Conservation (phyloP, 23 tunicate species). For the Botrylloides violaceus region DNA sequence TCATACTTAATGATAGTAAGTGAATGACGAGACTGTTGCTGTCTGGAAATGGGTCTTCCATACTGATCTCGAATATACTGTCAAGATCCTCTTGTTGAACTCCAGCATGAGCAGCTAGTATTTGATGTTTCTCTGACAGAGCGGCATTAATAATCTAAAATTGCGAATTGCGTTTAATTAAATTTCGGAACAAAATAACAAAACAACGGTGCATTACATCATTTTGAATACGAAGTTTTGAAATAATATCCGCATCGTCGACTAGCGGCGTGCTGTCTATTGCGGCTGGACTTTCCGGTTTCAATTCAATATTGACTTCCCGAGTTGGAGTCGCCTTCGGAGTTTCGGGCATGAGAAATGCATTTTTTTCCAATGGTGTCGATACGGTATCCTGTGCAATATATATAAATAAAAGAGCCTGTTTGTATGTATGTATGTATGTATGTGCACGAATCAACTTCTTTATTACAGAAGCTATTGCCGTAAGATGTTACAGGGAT, state of each 20-base stretch:
- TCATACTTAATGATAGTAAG: constrained; percentile 39
- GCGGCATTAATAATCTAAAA: constrained; percentile 33
- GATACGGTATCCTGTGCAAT: no score
- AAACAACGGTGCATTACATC: background rate
- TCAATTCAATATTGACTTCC: no score
- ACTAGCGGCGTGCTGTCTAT: no score
- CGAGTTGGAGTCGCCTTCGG: no score
- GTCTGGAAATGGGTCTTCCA: constrained; percentile 41
- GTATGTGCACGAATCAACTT: no score
- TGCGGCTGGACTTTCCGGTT: no score
- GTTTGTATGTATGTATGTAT: no score
- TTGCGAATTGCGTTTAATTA: no score
- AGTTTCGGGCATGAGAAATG: background rate
- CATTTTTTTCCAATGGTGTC: background rate
- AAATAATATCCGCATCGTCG: no score
- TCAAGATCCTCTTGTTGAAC: constrained; percentile 36
- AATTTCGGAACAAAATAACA: background rate
- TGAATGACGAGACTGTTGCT: constrained; percentile 45
- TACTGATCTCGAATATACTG: constrained; percentile 41
- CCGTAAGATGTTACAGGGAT: no score
- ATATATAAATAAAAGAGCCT: no score
- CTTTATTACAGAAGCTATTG: no score
- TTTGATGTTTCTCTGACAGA: constrained; percentile 29
- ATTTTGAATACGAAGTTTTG: background rate
- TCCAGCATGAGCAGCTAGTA: constrained; percentile 39